Conservation (phyloP, 2,113 vertebrate genomes). For the Muntiacus reevesi region DNA sequence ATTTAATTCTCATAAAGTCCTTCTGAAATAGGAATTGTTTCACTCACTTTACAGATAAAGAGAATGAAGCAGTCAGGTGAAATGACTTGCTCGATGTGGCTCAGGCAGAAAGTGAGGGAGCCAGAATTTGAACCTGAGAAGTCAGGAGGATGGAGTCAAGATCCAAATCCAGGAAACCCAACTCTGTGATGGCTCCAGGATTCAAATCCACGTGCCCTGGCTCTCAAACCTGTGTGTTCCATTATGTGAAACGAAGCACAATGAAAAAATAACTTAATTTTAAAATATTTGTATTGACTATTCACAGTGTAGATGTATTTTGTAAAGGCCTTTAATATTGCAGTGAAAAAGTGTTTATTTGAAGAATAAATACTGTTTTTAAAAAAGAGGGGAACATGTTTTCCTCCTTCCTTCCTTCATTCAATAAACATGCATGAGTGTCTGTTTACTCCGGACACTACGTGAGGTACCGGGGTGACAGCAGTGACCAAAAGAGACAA, state of each 20-base stretch:
- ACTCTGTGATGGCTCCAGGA: fast-evolving
- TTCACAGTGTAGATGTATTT: neutral
- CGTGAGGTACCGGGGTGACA: neutral
- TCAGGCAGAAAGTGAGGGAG: neutral
- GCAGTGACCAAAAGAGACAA: neutral
- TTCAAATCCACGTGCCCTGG: neutral
- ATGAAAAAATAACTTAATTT: neutral
- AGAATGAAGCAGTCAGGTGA: neutral
- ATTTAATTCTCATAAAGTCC: neutral
- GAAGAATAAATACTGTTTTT: neutral
- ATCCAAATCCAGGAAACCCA: neutral
- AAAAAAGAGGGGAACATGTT: neutral
- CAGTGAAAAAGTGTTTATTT: neutral
- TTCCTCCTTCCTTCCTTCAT: neutral
- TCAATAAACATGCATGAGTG: neutral
- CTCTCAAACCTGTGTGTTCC: too few relatives aligned
- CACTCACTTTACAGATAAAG: neutral
- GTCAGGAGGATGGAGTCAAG: neutral
- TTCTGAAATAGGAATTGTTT: neutral
- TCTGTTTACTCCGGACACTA: neutral
- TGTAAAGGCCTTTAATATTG: neutral
- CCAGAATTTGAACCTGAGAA: neutral
- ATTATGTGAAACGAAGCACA: neutral
- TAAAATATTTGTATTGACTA: neutral
- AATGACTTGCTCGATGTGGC: neutral